Conservation (phyloP, 2,888 invertebrate genomes). For the Drosophila diplacantha region DNA sequence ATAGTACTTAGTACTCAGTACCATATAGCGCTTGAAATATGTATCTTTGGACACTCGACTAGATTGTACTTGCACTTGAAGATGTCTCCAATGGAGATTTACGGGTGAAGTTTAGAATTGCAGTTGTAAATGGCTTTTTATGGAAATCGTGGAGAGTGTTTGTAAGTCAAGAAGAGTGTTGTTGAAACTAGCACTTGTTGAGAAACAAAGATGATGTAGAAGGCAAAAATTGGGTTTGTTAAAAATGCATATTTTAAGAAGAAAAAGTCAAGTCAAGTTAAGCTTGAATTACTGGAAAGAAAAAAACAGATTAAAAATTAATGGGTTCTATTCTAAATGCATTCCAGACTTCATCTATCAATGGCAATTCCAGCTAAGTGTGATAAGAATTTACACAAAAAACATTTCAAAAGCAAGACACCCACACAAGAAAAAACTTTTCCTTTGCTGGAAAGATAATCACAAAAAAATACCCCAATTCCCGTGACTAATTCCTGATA, state of each 20-base stretch:
- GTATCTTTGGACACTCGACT: slow-evolving; percentile 19
- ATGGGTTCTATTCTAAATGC: not conserved
- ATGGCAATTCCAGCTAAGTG: slow-evolving; percentile 9
- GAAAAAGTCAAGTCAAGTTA: not conserved
- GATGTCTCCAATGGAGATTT: slow-evolving; percentile 4
- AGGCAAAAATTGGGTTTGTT: not conserved
- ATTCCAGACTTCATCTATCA: not conserved
- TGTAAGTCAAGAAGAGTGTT: not conserved
- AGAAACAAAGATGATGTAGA: not conserved
- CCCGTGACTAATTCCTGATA: slow-evolving; percentile 3
- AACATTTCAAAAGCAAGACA: not conserved
- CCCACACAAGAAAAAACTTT: not conserved
- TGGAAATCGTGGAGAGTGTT: not conserved
- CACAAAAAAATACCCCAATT: not conserved
- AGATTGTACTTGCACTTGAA: slow-evolving; percentile 22
- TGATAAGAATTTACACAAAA: not conserved
- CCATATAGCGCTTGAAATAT: slow-evolving; percentile 14
- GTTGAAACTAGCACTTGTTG: not conserved
- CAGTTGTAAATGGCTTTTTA: slow-evolving; percentile 11
- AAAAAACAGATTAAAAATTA: not conserved
- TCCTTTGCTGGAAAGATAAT: not conserved
- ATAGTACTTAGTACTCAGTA: slow-evolving; percentile 4
- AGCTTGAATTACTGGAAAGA: not conserved
- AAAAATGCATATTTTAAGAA: not conserved
- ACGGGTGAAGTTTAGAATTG: slow-evolving; percentile 2